Conservation (phyloP, 2,797 vertebrate genomes). For the Vultur gryphus region DNA sequence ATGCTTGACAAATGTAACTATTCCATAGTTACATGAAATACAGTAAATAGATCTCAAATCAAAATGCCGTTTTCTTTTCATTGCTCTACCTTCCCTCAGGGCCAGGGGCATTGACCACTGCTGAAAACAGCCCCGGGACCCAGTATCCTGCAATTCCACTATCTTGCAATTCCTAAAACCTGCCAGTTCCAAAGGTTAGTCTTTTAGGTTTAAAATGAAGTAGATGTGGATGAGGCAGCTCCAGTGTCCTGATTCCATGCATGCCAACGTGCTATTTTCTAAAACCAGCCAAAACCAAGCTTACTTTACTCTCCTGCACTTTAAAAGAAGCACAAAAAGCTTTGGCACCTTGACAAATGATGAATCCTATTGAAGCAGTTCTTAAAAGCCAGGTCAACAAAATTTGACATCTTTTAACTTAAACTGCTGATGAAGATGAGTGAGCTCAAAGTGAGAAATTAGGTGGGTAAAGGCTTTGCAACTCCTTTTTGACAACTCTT, state of each 20-base stretch:
- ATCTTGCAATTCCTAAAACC: not conserved
- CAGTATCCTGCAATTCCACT: not conserved
- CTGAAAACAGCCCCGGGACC: not conserved
- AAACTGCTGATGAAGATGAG: not conserved
- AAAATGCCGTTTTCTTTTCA: not conserved
- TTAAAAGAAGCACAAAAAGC: not conserved
- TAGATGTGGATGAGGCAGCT: not conserved
- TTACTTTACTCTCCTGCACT: not conserved
- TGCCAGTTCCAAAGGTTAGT: not conserved
- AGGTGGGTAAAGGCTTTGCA: not conserved
- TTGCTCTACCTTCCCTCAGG: not conserved
- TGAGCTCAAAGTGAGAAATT: not conserved
- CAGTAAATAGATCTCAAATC: not conserved
- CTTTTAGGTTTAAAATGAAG: not conserved
- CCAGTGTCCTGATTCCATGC: not conserved
- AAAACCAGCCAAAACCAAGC: not conserved
- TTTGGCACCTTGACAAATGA: not conserved
- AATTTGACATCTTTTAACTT: not conserved
- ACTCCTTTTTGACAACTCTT: not conserved
- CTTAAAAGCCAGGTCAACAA: not conserved
- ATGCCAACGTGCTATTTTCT: not conserved
- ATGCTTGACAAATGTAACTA: not conserved
- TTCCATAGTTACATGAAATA: not conserved
- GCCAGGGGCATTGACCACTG: not conserved
- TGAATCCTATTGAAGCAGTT: not conserved